These are phyloP conservation scores for Henicopernis longicauda DNA, from an alignment of 2,113 vertebrate genomes.

Conservation along the genomic window DNA sequence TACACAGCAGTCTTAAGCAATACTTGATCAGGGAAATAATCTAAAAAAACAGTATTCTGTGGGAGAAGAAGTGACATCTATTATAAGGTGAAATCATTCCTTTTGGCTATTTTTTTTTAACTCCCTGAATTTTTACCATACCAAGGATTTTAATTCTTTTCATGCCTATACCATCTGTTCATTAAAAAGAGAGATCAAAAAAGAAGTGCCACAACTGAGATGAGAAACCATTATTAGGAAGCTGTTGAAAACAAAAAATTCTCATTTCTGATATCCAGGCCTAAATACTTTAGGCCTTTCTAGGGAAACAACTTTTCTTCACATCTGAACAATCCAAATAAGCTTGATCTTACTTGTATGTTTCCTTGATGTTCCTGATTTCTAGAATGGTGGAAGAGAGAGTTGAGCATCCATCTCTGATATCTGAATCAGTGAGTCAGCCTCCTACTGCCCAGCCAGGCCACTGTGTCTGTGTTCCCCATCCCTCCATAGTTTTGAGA, in stretches of 20 bases:
- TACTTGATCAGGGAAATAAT: background rate
- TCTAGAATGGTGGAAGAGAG: background rate
- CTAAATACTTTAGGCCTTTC: background rate
- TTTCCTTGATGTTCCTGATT: background rate
- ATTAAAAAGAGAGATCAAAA: background rate
- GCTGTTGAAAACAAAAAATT: background rate
- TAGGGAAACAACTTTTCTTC: background rate
- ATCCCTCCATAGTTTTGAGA: background rate
- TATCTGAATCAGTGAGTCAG: fast-evolving
- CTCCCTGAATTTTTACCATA: background rate
- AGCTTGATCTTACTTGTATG: background rate
- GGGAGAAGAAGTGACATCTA: background rate
- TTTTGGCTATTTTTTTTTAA: background rate
- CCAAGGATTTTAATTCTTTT: background rate
- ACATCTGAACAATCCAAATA: background rate
- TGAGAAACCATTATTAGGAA: background rate
- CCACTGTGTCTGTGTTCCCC: fast-evolving
- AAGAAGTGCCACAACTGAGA: background rate
- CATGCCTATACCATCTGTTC: background rate
- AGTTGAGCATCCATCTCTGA: background rate
- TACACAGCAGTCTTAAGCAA: background rate
- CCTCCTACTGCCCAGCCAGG: background rate
- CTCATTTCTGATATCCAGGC: background rate
- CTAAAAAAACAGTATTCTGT: background rate
- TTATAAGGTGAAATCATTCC: background rate